Evolutionary conservation across 2,888 invertebrate genomes (phyloP).

Genomic region (Rugalucina vietnamica): DNA sequence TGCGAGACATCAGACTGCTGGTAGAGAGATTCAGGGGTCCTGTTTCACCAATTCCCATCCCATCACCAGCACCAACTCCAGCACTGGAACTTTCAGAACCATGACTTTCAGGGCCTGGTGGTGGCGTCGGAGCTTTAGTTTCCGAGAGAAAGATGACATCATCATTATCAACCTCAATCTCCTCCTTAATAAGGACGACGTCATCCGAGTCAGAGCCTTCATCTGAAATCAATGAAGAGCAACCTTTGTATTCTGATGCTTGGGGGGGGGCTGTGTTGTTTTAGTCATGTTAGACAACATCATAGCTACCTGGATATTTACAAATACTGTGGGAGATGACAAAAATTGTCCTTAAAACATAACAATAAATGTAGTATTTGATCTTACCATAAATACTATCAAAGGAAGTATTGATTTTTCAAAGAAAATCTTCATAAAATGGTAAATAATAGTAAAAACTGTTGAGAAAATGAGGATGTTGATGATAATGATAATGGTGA

Average conservation of each 20-base stretch:
- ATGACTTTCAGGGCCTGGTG: constrained; percentile 22
- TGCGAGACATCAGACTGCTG: not conserved
- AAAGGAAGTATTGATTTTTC: too few relatives aligned
- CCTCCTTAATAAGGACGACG: constrained; percentile 73
- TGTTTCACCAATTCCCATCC: not conserved
- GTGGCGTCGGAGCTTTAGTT: constrained; percentile 56
- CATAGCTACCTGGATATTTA: too few relatives aligned
- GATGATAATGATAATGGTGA: too few relatives aligned
- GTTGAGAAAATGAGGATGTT: too few relatives aligned
- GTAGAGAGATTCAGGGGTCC: not conserved
- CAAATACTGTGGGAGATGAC: too few relatives aligned
- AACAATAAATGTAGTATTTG: too few relatives aligned
- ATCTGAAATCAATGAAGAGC: constrained; percentile 57
- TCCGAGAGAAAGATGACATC: constrained; percentile 74
- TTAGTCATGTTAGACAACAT: too few relatives aligned
- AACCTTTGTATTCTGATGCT: not conserved
- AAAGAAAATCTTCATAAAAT: too few relatives aligned
- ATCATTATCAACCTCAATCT: constrained; percentile 67
- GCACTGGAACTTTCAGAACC: not conserved
- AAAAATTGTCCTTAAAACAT: too few relatives aligned
- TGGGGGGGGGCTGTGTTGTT: too few relatives aligned
- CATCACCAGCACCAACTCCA: not conserved
- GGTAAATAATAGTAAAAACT: too few relatives aligned
- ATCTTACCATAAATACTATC: too few relatives aligned
- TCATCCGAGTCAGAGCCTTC: constrained; percentile 75